Evolutionary conservation across 2,797 vertebrate genomes (phyloP).

Genomic region (Coilia nasus): DNA sequence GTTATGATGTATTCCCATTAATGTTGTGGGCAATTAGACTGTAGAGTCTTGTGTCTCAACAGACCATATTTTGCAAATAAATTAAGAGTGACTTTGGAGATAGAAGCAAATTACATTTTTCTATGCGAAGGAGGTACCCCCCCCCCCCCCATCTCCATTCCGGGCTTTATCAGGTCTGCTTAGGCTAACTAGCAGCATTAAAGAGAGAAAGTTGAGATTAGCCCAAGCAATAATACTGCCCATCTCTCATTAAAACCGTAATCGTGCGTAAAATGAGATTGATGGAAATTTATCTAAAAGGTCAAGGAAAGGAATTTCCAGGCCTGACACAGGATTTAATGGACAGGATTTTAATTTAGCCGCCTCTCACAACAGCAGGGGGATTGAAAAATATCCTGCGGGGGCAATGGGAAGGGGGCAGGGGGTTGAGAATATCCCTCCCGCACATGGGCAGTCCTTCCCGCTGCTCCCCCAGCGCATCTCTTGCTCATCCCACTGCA

Average conservation of each 20-base stretch:
- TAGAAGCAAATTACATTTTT: constrained; percentile 77
- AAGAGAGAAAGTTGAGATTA: constrained; percentile 84
- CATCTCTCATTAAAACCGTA: constrained; percentile 95
- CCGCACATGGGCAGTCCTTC: constrained; percentile 43
- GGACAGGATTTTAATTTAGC: constrained; percentile 93
- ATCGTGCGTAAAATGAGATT: constrained; percentile 96
- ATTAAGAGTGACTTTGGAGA: constrained; percentile 61
- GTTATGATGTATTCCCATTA: constrained; percentile 52
- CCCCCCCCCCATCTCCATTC: constrained; percentile 69
- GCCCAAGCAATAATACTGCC: constrained; percentile 82
- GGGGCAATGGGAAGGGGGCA: constrained; percentile 69
- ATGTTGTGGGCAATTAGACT: constrained; percentile 63
- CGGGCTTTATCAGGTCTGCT: constrained; percentile 86
- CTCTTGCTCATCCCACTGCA: neutral
- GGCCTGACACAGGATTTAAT: constrained; percentile 88
- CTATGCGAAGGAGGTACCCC: constrained; percentile 63
- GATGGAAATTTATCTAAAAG: constrained; percentile 89
- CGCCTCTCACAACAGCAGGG: constrained; percentile 78
- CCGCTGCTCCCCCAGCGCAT: neutral
- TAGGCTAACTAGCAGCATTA: constrained; percentile 77
- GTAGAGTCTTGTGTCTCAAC: constrained; percentile 54
- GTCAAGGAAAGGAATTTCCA: constrained; percentile 84
- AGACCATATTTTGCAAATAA: constrained; percentile 60
- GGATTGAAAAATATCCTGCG: constrained; percentile 79
- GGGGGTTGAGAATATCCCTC: neutral